Base-by-base conservation (phyloP, 2,888 invertebrate genomes). In the Megalurothrips usitatus region DNA sequence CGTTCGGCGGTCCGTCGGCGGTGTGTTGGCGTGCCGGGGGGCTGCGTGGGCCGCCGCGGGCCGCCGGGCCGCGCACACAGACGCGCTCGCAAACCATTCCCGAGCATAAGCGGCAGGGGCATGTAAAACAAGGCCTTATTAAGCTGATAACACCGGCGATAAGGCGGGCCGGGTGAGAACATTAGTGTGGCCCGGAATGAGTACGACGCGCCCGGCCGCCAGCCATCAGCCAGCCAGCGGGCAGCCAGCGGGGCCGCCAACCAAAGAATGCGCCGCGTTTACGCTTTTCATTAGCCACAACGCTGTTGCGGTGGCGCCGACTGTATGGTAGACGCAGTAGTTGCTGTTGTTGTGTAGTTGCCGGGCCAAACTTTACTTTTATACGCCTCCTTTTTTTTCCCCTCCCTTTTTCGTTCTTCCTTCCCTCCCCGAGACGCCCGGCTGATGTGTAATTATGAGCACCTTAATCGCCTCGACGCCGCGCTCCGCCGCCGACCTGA, bases 121-220 rank as follows among this genome's bases (percentile, higher is more conserved):
- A 26, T 75, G 68, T 75, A 75, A 75, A 75, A 75, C 68, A 75
- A 23, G 68, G 68, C 26, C 68, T 75, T 75, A 75, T 75, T 75
- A 75, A 75, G 68, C 23, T 75, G 68, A 26, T 75, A 75, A 75
- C 68, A 75, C 68, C 10, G 12, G 26, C 68, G 68, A 75, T 75
- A 75, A 75, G 23, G 68, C 68, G 14, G 68, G 12, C 68, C 26
- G 68, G 68, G 68, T 75, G 68, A 75, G 68, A 75, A 75, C 68
- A 75, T 75, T 75, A 75, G 68, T 75, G 68, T 12, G 68, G 68
- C 12, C 68, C 12, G 68, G 68, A 75, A 75, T 75, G 68, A 75
- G 68, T 75, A 75, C 6, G 26, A 75, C 68, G 68, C 12, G 68
- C 26, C 23, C 23, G 12, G 26, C 14, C 11, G 58, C 34, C 34